Evolutionary conservation across 2,888 invertebrate species (phyloP), one percentile per base, ranked within the genome.

Genomic region (Nomada lathburiana): DNA sequence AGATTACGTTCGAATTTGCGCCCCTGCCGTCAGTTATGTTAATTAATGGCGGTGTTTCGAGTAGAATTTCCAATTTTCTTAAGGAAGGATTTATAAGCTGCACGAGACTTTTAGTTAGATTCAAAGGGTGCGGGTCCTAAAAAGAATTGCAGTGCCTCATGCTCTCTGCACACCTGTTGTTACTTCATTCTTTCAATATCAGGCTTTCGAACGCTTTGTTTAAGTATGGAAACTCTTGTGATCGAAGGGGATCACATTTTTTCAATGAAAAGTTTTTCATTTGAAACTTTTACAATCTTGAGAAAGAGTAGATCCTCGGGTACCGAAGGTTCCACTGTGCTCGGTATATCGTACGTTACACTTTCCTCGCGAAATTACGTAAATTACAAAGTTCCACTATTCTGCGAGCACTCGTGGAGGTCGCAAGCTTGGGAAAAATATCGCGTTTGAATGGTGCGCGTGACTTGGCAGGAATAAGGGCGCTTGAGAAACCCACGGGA

Each of bases 381-480:
- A 29, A 59, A 59, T 59, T 29, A 16, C 18, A 42, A 47, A 23
- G 23, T 63, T n/a, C 18, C 16, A 13, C 10, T 36, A 52, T 63
- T 50, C 4, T 2, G 26, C 18, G 36, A 4, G 2, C n/a, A 16
- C 36, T 67, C 13, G 10, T 0, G 18, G 11, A 18, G 29, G 26
- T 13, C 26, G 0, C 23, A 36, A 29, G 52, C 36, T 50, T 36
- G 1, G 0, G 55, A 44, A n/a, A 71, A 62, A 50, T 71, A 20
- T 36, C 47, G 5, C 65, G 36, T 67, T 20, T 29, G 65, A 20
- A 67, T 16, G 13, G 29, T 13, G 29, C 16, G 53, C 2, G 53
- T 26, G 23, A 65, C 50, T 65, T 36, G 65, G 47, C 52, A 47
- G 36, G 36, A 36, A 36, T 36, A 36, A 52, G 65, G n/a, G n/a